Percentiles rank a stretch among this genome's conserved stretches.
These are phyloP conservation scores for Megaustenia siamemsis DNA, from an alignment of 2,888 invertebrate genomes.

Conservation along the genomic window DNA sequence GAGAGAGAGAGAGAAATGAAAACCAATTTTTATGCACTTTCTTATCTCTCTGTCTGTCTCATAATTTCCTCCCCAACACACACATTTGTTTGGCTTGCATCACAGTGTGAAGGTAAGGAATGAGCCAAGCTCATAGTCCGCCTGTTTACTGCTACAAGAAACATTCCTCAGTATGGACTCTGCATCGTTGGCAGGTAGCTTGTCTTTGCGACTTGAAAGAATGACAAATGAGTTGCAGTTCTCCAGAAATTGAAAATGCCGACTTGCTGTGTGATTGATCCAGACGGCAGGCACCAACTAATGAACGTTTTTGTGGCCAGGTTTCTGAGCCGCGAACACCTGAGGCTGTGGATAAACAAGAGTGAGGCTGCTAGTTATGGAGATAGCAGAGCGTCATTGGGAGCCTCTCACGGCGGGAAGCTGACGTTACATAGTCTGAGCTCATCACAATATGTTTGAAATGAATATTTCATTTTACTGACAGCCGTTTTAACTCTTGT, in stretches of 20 bases:
- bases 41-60: no score
- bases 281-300: neutral
- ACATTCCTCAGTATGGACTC: neutral
- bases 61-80: no score
- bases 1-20: no score
- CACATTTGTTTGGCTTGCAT: no score
- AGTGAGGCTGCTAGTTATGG: neutral
- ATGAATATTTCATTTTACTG: neutral
- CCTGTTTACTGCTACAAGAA: neutral
- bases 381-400: neutral
- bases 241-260: slow-evolving; percentile 13
- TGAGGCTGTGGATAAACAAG: neutral
- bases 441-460: neutral
- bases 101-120: no score
- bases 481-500: neutral
- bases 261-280: slow-evolving; percentile 19
- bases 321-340: neutral
- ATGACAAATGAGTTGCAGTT: slow-evolving; percentile 6
- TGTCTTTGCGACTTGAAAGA: neutral
- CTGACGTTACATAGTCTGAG: neutral
- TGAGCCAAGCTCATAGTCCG: no score
- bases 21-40: no score
- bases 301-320: slow-evolving; percentile 1
- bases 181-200: neutral
- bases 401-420: neutral